These are phyloP conservation scores for Darevskia mixta DNA, from an alignment of 2,797 vertebrate species.

Conservation along the genomic window DNA sequence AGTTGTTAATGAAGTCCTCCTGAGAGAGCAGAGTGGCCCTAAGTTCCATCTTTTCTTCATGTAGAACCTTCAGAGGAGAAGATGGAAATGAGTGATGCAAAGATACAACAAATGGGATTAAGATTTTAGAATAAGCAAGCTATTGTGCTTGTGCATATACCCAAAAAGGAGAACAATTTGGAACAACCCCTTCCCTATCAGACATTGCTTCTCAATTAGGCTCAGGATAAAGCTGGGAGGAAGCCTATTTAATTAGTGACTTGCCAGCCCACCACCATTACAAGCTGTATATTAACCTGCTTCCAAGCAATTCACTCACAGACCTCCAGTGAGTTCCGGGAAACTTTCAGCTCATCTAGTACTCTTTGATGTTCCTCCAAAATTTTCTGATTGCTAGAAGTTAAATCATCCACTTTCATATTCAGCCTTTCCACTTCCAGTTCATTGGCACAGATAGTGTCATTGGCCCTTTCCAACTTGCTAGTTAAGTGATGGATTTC, in stretches of 20 bases:
- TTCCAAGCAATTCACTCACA: slow-evolving; percentile 58
- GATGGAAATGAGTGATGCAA: background rate
- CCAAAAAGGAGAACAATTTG: background rate
- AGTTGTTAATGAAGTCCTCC: slow-evolving; percentile 79
- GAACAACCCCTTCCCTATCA: background rate
- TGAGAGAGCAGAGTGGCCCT: slow-evolving; percentile 82
- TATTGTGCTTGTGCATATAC: background rate
- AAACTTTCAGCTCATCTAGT: slow-evolving; percentile 81
- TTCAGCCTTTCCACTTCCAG: slow-evolving; percentile 87
- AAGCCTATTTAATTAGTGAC: background rate
- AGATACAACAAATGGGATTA: background rate
- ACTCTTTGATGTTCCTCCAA: slow-evolving; percentile 77
- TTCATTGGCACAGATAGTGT: slow-evolving; percentile 84
- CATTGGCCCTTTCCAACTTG: slow-evolving; percentile 85
- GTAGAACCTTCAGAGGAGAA: slow-evolving; percentile 73
- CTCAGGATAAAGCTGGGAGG: background rate
- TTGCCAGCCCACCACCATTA: slow-evolving; percentile 10
- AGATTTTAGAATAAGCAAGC: background rate
- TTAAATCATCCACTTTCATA: slow-evolving; percentile 76
- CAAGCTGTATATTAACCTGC: background rate
- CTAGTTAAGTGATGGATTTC: slow-evolving; percentile 84
- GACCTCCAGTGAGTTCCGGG: slow-evolving; percentile 85
- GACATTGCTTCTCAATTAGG: background rate
- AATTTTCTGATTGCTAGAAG: slow-evolving; percentile 70
- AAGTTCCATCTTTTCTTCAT: slow-evolving; percentile 85